Conservation (phyloP, 2,797 vertebrate genomes). For the Lutjanus campechanus region DNA sequence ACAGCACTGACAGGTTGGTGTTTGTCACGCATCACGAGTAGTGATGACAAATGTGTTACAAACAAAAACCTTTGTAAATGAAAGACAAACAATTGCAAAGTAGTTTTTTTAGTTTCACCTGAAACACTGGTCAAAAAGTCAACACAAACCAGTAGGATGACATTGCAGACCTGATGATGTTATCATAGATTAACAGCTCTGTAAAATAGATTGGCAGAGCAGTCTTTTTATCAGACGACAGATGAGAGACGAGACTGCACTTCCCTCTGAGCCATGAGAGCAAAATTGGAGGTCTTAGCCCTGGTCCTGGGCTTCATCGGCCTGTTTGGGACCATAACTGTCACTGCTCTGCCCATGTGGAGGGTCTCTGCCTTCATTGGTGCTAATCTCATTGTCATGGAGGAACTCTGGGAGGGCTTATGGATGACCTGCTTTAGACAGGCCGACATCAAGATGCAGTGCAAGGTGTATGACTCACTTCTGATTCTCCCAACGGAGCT, state of each 20-base stretch:
- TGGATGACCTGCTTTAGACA: constrained; percentile 92
- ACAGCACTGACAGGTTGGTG: background rate
- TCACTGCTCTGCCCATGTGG: constrained; percentile 90
- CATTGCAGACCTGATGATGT: constrained; percentile 57
- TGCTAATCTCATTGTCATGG: constrained; percentile 90
- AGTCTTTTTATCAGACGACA: background rate
- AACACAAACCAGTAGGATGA: constrained; percentile 68
- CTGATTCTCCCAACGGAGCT: constrained; percentile 86
- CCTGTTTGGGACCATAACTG: constrained; percentile 82
- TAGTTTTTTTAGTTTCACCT: background rate
- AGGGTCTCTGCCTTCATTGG: constrained; percentile 91
- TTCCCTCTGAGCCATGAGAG: constrained; percentile 64
- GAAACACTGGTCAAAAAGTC: background rate
- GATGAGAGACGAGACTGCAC: background rate
- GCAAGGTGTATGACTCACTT: constrained; percentile 90
- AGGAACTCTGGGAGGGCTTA: constrained; percentile 90
- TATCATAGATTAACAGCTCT: background rate
- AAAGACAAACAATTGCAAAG: background rate
- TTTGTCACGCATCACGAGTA: background rate
- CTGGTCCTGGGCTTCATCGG: constrained; percentile 86
- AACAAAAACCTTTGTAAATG: background rate
- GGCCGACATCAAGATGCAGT: constrained; percentile 88
- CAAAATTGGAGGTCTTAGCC: constrained; percentile 82
- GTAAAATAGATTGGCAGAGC: background rate
- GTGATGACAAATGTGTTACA: background rate